Conservation (phyloP, 2,888 invertebrate genomes). For the Aphrophora alni region DNA sequence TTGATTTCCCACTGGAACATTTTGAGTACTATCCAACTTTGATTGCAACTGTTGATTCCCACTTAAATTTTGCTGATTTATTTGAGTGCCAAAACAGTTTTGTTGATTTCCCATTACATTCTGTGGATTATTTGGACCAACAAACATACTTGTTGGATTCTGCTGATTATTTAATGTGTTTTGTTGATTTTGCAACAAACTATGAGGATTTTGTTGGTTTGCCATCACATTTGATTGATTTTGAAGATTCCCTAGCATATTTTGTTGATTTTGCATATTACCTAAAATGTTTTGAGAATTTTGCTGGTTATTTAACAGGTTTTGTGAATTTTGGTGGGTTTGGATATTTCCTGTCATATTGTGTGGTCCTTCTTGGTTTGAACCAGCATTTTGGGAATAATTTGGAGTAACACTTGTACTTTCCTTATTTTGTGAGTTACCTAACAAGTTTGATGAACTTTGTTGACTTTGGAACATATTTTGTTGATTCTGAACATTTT, state of each 20-base stretch:
- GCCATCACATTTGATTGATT: neutral
- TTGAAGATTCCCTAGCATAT: constrained; percentile 29
- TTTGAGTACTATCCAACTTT: neutral
- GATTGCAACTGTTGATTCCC: neutral
- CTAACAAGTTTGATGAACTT: neutral
- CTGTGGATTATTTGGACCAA: constrained; percentile 3
- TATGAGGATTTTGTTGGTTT: constrained; percentile 17
- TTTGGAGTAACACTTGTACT: neutral
- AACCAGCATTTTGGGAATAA: neutral
- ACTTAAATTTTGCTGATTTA: constrained; percentile 10
- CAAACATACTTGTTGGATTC: constrained; percentile 5
- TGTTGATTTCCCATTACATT: constrained; percentile 13
- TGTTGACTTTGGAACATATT: neutral
- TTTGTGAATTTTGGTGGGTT: neutral
- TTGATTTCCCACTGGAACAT: neutral
- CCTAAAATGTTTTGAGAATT: neutral
- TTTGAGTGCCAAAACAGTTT: neutral
- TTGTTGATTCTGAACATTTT: neutral
- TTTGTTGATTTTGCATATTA: constrained; percentile 31
- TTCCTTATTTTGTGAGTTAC: neutral
- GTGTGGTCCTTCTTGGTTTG: neutral
- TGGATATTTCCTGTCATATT: neutral
- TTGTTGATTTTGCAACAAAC: constrained; percentile 21
- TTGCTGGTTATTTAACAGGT: neutral
- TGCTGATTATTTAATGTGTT: constrained; percentile 27